Percentiles rank a stretch among this genome's conserved stretches.
phyloP scores from a whole-genome alignment of 2,888 invertebrate genomes.

The Noctua pronuba region DNA sequence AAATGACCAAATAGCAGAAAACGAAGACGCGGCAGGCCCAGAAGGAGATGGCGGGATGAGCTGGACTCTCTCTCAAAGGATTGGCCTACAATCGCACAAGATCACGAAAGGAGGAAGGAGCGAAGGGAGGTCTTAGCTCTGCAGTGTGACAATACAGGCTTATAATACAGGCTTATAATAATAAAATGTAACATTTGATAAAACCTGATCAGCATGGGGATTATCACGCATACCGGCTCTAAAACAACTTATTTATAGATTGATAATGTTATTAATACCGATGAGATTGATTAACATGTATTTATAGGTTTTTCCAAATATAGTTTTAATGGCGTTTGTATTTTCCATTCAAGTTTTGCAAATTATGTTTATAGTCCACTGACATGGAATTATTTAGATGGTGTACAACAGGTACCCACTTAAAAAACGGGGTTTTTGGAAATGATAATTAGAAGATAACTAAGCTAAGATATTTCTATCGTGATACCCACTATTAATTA shows the following conservation, averaged over 20 bases:
- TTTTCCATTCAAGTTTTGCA: constrained; percentile 47
- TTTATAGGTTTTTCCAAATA: constrained; percentile 44
- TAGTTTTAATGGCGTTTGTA: constrained; percentile 28
- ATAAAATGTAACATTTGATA: constrained; percentile 1
- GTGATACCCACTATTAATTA: background rate
- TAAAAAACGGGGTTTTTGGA: constrained; percentile 6
- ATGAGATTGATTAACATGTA: constrained; percentile 21
- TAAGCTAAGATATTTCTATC: background rate
- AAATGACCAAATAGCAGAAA: too few relatives aligned
- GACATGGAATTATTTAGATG: constrained; percentile 1
- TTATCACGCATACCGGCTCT: constrained; percentile 26
- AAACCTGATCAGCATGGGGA: constrained; percentile 43
- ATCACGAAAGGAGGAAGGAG: too few relatives aligned
- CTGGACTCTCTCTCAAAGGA: too few relatives aligned
- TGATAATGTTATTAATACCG: constrained; percentile 23
- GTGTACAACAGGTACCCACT: background rate
- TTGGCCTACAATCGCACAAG: too few relatives aligned
- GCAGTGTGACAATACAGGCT: too few relatives aligned
- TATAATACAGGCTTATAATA: too few relatives aligned
- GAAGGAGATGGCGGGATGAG: too few relatives aligned
- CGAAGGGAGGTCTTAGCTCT: too few relatives aligned
- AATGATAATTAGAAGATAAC: background rate
- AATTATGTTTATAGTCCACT: constrained; percentile 27
- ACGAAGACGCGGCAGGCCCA: too few relatives aligned
- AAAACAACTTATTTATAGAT: constrained; percentile 40